Conservation (phyloP, 2,888 invertebrate species). For the Caenorhabditis afra region DNA sequence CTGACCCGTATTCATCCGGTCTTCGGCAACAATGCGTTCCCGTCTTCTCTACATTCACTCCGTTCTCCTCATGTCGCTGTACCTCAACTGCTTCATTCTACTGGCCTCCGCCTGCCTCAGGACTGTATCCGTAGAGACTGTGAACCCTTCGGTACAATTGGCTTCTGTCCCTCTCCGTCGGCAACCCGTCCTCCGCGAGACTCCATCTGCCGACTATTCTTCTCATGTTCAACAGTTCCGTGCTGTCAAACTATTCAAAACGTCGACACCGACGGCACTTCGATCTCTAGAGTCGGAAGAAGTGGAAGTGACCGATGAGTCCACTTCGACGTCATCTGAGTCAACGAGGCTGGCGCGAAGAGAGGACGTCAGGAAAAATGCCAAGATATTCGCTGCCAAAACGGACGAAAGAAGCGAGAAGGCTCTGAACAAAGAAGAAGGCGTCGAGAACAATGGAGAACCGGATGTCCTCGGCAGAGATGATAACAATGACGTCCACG, state of each 20-base stretch:
- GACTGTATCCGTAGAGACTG: constrained; percentile 32
- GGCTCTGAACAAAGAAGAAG: constrained; percentile 13
- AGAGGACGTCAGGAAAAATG: constrained; percentile 27
- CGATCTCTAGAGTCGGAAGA: background rate
- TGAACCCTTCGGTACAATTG: background rate
- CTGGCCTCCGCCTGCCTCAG: constrained; percentile 40
- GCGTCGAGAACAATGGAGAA: constrained; percentile 10
- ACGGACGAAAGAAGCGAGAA: constrained; percentile 28
- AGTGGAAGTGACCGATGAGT: constrained; percentile 2
- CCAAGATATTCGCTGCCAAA: constrained; percentile 32
- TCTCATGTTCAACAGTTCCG: constrained; percentile 52
- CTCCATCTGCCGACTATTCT: constrained; percentile 22
- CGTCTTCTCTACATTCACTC: constrained; percentile 30
- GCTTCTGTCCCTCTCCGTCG: constrained; percentile 29
- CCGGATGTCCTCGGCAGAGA: constrained; percentile 16
- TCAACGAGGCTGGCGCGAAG: constrained; percentile 4
- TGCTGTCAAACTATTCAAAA: constrained; percentile 19
- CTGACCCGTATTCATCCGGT: constrained; percentile 39
- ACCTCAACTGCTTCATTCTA: constrained; percentile 39
- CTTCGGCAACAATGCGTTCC: constrained; percentile 33
- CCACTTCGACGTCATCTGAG: background rate
- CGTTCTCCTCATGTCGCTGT: constrained; percentile 38
- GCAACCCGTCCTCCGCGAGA: constrained; percentile 15
- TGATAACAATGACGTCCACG: constrained; percentile 39
- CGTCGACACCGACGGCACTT: background rate